Conservation (phyloP, 2,797 vertebrate species). For the Bradypodion pumilum region DNA sequence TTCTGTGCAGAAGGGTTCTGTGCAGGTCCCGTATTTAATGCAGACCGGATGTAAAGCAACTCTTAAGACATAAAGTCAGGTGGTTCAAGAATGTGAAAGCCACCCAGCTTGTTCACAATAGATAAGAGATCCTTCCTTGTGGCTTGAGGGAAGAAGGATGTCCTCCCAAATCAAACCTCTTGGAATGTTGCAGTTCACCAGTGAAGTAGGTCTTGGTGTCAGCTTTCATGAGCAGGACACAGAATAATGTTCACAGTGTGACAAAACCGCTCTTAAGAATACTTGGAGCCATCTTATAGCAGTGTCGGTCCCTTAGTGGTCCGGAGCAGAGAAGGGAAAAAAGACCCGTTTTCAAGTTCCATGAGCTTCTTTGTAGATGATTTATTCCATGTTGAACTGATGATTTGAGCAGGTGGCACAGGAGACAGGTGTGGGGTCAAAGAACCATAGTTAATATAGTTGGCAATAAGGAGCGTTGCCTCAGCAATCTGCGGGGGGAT, state of each 20-base stretch:
- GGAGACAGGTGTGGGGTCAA: slow-evolving; percentile 64
- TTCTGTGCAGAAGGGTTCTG: too few relatives aligned
- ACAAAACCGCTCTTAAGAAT: slow-evolving; percentile 22
- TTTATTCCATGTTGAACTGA: slow-evolving; percentile 45
- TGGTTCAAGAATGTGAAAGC: slow-evolving; percentile 11
- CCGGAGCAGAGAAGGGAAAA: slow-evolving; percentile 79
- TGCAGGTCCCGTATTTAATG: too few relatives aligned
- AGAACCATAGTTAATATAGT: slow-evolving; percentile 90
- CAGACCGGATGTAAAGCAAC: slow-evolving; percentile 18
- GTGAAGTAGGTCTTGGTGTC: slow-evolving; percentile 16
- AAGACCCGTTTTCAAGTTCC: slow-evolving; percentile 83
- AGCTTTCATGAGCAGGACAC: slow-evolving; percentile 15
- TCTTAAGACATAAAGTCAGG: slow-evolving; percentile 39
- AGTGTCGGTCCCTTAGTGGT: slow-evolving; percentile 88
- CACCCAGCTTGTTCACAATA: neutral
- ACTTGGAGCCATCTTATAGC: slow-evolving; percentile 78
- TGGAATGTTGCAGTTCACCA: slow-evolving; percentile 42
- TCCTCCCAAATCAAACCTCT: slow-evolving; percentile 12
- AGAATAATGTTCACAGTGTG: slow-evolving; percentile 24
- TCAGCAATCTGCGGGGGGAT: slow-evolving; percentile 84
- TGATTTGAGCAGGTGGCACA: slow-evolving; percentile 61
- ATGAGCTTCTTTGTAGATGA: slow-evolving; percentile 70
- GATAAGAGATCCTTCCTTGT: neutral
- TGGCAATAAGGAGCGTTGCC: slow-evolving; percentile 90
- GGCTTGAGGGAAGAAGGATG: neutral